phyloP scores from a whole-genome alignment of 2,888 invertebrate species.

The Hemithea aestivaria region DNA sequence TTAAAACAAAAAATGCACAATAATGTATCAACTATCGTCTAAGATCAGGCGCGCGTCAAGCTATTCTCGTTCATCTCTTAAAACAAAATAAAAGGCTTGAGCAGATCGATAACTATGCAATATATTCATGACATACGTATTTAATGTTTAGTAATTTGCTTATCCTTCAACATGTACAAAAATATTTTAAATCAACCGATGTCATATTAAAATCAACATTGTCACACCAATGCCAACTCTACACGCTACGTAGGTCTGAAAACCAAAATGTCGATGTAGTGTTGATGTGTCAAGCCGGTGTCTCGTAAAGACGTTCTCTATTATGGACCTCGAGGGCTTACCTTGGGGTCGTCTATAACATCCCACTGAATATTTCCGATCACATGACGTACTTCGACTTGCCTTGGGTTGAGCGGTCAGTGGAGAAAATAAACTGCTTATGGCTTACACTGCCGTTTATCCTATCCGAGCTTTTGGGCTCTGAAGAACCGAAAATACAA shows the following conservation, averaged over 20 bases:
- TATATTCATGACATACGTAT: no score
- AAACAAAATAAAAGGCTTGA: no score
- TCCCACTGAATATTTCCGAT: slow-evolving; percentile 34
- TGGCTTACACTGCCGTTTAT: not conserved
- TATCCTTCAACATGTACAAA: no score
- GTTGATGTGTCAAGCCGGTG: slow-evolving; percentile 68
- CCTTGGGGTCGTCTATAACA: slow-evolving; percentile 44
- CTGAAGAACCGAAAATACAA: no score
- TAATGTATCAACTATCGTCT: no score
- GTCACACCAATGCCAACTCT: slow-evolving; percentile 39
- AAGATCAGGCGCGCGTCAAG: no score
- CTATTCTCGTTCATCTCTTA: no score
- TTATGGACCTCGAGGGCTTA: slow-evolving; percentile 54
- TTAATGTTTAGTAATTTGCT: no score
- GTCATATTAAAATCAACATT: slow-evolving; percentile 17
- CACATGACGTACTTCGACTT: slow-evolving; percentile 11
- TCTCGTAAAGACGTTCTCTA: slow-evolving; percentile 70
- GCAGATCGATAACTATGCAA: no score
- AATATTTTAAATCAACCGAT: no score
- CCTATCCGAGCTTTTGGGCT: no score
- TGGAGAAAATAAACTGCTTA: not conserved
- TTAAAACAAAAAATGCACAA: no score
- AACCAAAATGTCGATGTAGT: slow-evolving; percentile 43
- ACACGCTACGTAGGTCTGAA: slow-evolving; percentile 1
- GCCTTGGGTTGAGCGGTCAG: slow-evolving; percentile 4